phyloP scores from a whole-genome alignment of 2,888 invertebrate genomes.

The Osedax fenrisi region DNA sequence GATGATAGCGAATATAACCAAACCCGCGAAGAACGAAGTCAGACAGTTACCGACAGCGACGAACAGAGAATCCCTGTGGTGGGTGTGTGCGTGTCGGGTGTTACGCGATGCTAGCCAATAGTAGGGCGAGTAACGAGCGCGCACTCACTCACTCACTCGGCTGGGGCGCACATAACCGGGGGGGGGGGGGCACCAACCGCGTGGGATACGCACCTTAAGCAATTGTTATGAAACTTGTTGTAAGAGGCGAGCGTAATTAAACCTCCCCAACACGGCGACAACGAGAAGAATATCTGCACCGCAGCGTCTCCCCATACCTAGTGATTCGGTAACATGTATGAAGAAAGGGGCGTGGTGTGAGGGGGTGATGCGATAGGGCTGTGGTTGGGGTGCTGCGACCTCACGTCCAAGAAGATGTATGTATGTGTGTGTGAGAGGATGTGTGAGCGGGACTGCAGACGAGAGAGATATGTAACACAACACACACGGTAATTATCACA shows the following conservation, averaged over 20 bases:
- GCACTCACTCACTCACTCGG: constrained; percentile 48
- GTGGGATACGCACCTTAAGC: constrained; percentile 37
- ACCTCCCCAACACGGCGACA: constrained; percentile 76
- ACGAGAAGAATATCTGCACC: constrained; percentile 76
- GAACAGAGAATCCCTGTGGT: constrained; percentile 42
- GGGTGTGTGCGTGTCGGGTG: neutral
- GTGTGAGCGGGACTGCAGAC: constrained; percentile 38
- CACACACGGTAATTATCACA: too few relatives aligned
- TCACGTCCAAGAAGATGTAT: neutral
- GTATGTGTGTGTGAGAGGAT: neutral
- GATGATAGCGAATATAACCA: constrained; percentile 47
- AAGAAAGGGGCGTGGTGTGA: neutral
- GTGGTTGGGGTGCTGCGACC: neutral
- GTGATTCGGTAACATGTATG: neutral
- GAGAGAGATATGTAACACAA: too few relatives aligned
- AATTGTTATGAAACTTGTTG: constrained; percentile 69
- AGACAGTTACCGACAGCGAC: constrained; percentile 45
- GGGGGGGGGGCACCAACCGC: constrained; percentile 44
- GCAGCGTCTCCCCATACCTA: constrained; percentile 50
- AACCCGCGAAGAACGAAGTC: constrained; percentile 47
- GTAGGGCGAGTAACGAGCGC: constrained; percentile 42
- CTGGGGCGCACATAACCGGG: constrained; percentile 45
- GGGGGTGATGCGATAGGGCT: neutral
- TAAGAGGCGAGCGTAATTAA: constrained; percentile 72
- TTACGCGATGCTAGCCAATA: too few relatives aligned